These are phyloP conservation scores for Borostomias antarcticus DNA, from an alignment of 2,797 vertebrate genomes.

Conservation along the genomic window DNA sequence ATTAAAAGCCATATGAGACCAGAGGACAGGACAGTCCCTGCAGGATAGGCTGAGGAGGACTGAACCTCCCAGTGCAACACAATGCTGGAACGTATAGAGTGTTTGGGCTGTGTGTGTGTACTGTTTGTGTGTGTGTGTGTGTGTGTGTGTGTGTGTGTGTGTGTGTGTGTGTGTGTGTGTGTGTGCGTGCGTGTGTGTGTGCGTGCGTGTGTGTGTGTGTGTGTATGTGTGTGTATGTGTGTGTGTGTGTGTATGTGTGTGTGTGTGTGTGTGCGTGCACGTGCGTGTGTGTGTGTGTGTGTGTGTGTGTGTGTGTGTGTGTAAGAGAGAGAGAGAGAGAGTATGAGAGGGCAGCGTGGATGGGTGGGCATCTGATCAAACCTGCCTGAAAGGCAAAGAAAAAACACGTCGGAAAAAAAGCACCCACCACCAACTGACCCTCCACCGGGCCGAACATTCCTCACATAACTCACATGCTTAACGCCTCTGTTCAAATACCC, in stretches of 20 bases:
- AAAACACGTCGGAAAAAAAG: constrained; percentile 48
- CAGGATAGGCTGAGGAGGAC: background rate
- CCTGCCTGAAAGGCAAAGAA: constrained; percentile 33
- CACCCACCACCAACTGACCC: constrained; percentile 67
- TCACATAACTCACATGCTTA: constrained; percentile 78
- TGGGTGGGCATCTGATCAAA: constrained; percentile 30
- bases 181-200: too few relatives aligned
- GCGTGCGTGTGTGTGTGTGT: too few relatives aligned
- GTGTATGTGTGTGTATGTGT: too few relatives aligned
- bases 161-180: too few relatives aligned
- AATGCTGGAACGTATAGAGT: constrained; percentile 6
- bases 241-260: too few relatives aligned
- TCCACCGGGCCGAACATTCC: constrained; percentile 78
- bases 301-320: constrained; percentile 16
- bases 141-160: too few relatives aligned
- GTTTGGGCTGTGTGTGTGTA: too few relatives aligned
- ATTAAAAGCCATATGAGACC: too few relatives aligned
- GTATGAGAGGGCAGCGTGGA: background rate
- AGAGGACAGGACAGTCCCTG: background rate
- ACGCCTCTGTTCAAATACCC: constrained; percentile 80
- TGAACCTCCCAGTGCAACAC: background rate
- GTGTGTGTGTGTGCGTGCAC: too few relatives aligned
- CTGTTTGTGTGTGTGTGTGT: too few relatives aligned
- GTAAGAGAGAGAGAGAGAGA: background rate
- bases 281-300: background rate